These are phyloP conservation scores for Meandrina meandrites DNA, from an alignment of 92 coral and sea anemone species.

Conservation along the genomic window DNA sequence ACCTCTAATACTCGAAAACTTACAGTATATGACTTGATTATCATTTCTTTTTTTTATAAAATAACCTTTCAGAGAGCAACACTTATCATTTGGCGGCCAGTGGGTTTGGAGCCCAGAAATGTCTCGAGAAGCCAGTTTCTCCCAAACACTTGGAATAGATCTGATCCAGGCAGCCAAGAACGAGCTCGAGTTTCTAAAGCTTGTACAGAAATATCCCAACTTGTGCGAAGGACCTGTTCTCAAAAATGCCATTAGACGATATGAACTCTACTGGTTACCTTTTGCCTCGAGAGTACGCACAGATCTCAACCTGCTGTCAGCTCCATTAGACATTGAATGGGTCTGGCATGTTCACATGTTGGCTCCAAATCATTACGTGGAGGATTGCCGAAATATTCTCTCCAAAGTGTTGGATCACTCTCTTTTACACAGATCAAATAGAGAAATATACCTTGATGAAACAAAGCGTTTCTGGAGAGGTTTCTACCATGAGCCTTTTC, in stretches of 20 bases:
- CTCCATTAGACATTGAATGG: not conserved
- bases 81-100: no score
- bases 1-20: no score
- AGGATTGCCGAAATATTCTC: slow-evolving; percentile 25
- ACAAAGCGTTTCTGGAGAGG: slow-evolving; percentile 24
- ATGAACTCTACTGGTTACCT: slow-evolving; percentile 64
- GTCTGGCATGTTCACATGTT: slow-evolving; percentile 43
- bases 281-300: slow-evolving; percentile 13
- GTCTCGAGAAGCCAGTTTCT: not conserved
- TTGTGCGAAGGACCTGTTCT: slow-evolving; percentile 29
- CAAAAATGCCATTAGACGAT: slow-evolving; percentile 53
- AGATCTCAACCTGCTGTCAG: not conserved
- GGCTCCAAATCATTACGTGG: slow-evolving; percentile 48
- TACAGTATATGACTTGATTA: no score
- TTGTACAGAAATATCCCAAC: slow-evolving; percentile 28
- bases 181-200: slow-evolving; percentile 42
- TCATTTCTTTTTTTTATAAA: no score
- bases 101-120: not conserved
- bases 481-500: not conserved
- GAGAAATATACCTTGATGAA: not conserved
- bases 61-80: not conserved
- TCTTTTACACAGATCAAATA: not conserved
- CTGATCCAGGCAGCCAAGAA: slow-evolving; percentile 28
- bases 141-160: slow-evolving; percentile 1
- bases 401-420: slow-evolving; percentile 31